Conservation (phyloP, 2,113 vertebrate species). For the Petrocephalus zakoni region DNA sequence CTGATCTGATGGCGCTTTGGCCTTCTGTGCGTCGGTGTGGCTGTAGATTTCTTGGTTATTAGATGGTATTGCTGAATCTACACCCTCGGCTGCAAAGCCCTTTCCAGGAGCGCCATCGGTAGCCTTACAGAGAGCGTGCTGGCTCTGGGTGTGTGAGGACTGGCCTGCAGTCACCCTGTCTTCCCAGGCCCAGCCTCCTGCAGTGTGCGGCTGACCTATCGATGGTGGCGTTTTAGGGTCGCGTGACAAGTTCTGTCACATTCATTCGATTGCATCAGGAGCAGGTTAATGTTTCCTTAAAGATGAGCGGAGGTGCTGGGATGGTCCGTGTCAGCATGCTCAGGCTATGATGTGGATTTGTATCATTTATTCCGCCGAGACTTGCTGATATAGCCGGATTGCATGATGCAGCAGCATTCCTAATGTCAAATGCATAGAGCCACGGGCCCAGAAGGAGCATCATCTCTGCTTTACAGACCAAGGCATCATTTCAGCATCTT, state of each 20-base stretch:
- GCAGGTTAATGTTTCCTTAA: not conserved
- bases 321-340: not conserved
- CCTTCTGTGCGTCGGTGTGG: not conserved
- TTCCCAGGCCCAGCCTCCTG: not conserved
- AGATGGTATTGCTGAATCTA: not conserved
- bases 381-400: not conserved
- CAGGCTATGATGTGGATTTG: not conserved
- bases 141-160: not conserved
- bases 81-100: not conserved
- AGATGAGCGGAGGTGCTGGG: not conserved
- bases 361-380: not conserved
- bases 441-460: not conserved
- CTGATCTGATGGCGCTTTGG: not conserved
- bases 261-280: not conserved
- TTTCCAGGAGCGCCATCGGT: too few species aligned
- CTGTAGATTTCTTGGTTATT: not conserved
- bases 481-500: not conserved
- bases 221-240: not conserved
- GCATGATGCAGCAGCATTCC: not conserved
- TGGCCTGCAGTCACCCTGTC: not conserved
- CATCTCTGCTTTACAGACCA: not conserved
- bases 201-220: not conserved
- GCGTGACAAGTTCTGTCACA: not conserved
- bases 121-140: too few species aligned
- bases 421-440: not conserved